phyloP scores from a whole-genome alignment of 2,113 vertebrate genomes.

The Pterocles burchelli region DNA sequence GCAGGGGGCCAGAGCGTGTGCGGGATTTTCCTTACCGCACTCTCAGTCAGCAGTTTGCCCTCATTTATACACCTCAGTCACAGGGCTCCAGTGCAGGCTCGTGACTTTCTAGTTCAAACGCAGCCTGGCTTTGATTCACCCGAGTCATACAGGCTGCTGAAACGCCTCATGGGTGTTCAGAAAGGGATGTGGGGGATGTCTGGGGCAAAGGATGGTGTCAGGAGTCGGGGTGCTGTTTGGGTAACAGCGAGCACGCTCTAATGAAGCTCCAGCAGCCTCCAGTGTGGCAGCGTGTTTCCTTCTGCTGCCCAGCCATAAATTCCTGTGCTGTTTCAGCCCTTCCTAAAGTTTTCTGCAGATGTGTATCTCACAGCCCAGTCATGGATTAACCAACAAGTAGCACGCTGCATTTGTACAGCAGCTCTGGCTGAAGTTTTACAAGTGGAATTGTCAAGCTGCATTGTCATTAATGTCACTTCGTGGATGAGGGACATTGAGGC shows the following conservation, averaged over 20 bases:
- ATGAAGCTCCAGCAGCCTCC: background rate
- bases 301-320: background rate
- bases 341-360: background rate
- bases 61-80: background rate
- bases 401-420: rapidly evolving
- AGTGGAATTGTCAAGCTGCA: background rate
- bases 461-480: background rate
- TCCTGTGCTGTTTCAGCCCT: rapidly evolving
- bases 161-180: background rate
- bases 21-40: background rate
- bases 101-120: background rate
- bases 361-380: background rate
- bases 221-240: background rate
- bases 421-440: background rate
- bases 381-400: background rate
- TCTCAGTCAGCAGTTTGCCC: slow-evolving; percentile 41
- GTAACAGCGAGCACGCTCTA: rapidly evolving
- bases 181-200: background rate
- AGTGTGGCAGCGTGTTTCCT: background rate
- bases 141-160: background rate
- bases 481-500: background rate
- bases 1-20: background rate
- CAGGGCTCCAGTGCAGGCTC: background rate
- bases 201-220: background rate
- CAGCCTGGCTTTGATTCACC: background rate